Conservation (phyloP, 2,888 invertebrate species). For the Venusia cambrica region DNA sequence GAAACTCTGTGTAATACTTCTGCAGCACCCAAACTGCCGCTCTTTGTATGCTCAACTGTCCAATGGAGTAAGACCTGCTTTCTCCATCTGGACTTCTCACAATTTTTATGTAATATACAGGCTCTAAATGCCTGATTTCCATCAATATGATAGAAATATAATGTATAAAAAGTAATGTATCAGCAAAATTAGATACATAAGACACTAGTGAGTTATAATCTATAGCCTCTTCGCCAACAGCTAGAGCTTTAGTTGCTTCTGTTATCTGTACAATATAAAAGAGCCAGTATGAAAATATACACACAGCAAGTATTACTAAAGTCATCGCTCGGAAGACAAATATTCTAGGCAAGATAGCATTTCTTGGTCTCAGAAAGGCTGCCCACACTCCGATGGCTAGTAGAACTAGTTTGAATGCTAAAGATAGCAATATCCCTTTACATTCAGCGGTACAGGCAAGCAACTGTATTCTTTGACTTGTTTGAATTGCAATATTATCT, state of each 20-base stretch:
- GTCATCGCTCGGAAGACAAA: conserved; percentile 94
- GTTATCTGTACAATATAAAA: conserved; percentile 97
- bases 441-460: conserved; percentile 95
- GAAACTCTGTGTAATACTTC: conserved; percentile 97
- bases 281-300: conserved; percentile 98
- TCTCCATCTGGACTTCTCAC: conserved; percentile 98
- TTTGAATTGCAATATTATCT: conserved; percentile 85
- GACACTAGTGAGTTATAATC: conserved; percentile 94
- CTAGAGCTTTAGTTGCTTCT: conserved; percentile 89
- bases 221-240: conserved; percentile 88
- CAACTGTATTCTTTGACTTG: conserved; percentile 84
- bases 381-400: conserved; percentile 96
- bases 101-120: conserved; percentile 93
- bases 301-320: conserved; percentile 92
- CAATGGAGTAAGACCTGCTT: conserved; percentile 92
- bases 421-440: conserved; percentile 94
- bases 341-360: conserved; percentile 94
- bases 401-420: conserved; percentile 94
- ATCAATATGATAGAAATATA: conserved; percentile 96
- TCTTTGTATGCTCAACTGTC: conserved; percentile 95
- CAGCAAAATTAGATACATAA: conserved; percentile 95
- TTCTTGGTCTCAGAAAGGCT: conserved; percentile 91
- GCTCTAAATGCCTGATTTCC: conserved; percentile 95
- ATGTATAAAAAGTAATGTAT: conserved; percentile 96
- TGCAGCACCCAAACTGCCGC: conserved; percentile 97